These are phyloP conservation scores for Eristalis pertinax DNA, from an alignment of 2,888 invertebrate species.

Conservation along the genomic window DNA sequence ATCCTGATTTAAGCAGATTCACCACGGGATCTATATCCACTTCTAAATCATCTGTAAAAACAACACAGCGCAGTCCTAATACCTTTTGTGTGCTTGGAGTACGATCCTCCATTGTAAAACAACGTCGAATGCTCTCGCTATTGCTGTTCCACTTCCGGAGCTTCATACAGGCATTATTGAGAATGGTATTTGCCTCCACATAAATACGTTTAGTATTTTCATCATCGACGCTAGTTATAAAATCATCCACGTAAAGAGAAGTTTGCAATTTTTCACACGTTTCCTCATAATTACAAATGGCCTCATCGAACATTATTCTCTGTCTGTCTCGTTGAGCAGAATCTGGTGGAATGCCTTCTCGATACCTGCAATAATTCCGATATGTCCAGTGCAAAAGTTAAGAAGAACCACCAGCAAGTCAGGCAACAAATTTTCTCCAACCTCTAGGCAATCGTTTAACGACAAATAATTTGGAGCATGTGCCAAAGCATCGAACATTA, in stretches of 20 bases:
- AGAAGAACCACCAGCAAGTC: constrained; percentile 62
- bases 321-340: constrained; percentile 71
- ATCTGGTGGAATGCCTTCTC: constrained; percentile 35
- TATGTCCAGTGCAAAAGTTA: constrained; percentile 40
- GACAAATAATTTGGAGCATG: constrained; percentile 55
- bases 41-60: constrained; percentile 17
- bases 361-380: constrained; percentile 61
- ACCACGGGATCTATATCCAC: constrained; percentile 1
- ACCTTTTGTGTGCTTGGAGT: constrained; percentile 31
- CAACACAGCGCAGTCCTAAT: constrained; percentile 6
- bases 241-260: too few relatives aligned
- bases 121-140: background rate
- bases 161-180: background rate
- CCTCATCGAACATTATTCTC: constrained; percentile 24
- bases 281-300: background rate
- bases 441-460: constrained; percentile 72
- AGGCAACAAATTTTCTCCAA: constrained; percentile 73
- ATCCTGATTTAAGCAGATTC: background rate
- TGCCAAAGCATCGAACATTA: constrained; percentile 54
- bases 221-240: constrained; percentile 3
- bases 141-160: constrained; percentile 12
- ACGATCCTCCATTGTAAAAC: background rate
- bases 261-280: background rate
- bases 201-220: background rate
- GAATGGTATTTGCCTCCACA: background rate